Percentiles rank a stretch among this genome's conserved stretches.
phyloP scores from a whole-genome alignment of 2,888 invertebrate species.

The Sphinx pinastri region DNA sequence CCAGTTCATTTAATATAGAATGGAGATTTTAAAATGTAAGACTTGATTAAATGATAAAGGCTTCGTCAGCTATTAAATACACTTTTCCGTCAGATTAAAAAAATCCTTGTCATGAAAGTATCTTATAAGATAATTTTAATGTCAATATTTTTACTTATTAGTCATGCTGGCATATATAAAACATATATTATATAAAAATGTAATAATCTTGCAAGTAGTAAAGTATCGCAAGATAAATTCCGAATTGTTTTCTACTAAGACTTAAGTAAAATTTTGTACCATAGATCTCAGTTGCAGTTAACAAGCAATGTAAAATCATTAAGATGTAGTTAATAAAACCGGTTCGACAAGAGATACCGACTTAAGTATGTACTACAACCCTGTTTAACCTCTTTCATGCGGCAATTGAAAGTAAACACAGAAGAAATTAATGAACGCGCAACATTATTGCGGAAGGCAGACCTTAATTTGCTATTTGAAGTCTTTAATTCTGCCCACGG shows the following conservation, averaged over 20 bases:
- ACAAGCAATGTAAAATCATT: too few relatives aligned
- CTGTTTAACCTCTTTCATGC: too few relatives aligned
- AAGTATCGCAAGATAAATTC: too few relatives aligned
- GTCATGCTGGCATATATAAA: too few relatives aligned
- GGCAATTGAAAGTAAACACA: slow-evolving; percentile 22
- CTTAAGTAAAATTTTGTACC: too few relatives aligned
- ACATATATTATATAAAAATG: too few relatives aligned
- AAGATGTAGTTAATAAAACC: too few relatives aligned
- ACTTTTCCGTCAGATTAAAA: slow-evolving; percentile 8
- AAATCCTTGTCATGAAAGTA: background rate
- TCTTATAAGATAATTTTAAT: background rate
- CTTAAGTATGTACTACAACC: too few relatives aligned
- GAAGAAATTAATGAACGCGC: slow-evolving; percentile 29
- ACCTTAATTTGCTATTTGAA: slow-evolving; percentile 30
- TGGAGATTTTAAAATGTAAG: background rate
- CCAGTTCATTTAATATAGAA: background rate
- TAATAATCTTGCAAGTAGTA: too few relatives aligned
- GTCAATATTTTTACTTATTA: background rate
- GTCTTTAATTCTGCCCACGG: slow-evolving; percentile 30
- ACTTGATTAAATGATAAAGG: background rate
- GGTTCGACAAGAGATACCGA: too few relatives aligned
- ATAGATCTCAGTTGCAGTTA: too few relatives aligned
- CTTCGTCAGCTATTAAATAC: background rate
- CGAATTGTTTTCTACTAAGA: too few relatives aligned
- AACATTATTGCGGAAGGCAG: slow-evolving; percentile 31